Conservation (phyloP, 1,140 invertebrate species). For the Mactra quadrangularis region DNA sequence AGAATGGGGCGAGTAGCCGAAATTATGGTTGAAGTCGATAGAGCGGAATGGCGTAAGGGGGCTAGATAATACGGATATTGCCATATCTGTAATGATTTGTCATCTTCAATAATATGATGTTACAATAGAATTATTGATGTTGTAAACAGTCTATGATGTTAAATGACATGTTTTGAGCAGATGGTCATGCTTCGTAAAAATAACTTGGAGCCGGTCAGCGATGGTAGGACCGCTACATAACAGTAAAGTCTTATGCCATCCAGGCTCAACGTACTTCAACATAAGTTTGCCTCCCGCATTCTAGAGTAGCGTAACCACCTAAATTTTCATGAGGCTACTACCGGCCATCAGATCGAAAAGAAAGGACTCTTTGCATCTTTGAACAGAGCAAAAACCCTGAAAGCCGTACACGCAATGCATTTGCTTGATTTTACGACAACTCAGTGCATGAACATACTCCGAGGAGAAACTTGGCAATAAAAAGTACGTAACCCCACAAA, state of each 20-base stretch:
- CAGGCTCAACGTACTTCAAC: constrained; percentile 21
- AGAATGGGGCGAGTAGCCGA: not conserved
- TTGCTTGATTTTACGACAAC: not conserved
- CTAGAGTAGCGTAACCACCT: constrained; percentile 14
- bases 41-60: constrained; percentile 51
- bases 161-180: too few species aligned
- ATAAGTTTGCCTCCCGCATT: constrained; percentile 35
- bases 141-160: not conserved
- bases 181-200: too few species aligned
- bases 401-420: too few species aligned
- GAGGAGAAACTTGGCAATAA: not conserved
- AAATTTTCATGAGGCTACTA: constrained; percentile 57
- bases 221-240: too few species aligned
- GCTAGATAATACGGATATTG: constrained; percentile 50
- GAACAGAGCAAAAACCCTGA: too few species aligned
- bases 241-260: constrained; percentile 28
- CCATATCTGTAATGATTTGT: constrained; percentile 28
- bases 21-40: constrained; percentile 11
- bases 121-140: constrained; percentile 10
- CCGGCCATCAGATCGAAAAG: too few species aligned
- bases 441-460: not conserved
- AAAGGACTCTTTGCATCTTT: too few species aligned
- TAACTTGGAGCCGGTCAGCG: too few species aligned
- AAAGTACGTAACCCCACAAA: constrained; percentile 57
- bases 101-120: constrained; percentile 37